phyloP scores from a whole-genome alignment of 2,113 vertebrate species.

The Bolborhynchus lineola region DNA sequence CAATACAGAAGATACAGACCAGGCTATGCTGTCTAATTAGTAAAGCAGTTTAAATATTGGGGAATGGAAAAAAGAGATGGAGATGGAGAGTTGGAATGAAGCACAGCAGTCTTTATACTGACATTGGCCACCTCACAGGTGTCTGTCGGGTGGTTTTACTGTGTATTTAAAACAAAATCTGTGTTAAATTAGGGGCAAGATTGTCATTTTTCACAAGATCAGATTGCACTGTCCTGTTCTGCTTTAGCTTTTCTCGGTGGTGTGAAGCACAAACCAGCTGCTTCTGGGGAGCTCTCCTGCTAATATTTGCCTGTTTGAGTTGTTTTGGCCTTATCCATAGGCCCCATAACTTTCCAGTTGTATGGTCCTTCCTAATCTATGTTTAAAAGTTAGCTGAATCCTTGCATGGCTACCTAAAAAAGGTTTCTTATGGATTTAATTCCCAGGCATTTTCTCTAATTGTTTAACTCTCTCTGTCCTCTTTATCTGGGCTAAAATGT shows the following conservation, averaged over 20 bases:
- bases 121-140: neutral
- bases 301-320: neutral
- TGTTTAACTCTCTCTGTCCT: neutral
- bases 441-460: neutral
- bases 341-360: neutral
- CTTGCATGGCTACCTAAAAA: neutral
- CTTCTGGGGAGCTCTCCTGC: neutral
- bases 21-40: neutral
- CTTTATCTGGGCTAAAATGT: neutral
- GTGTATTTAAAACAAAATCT: neutral
- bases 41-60: neutral
- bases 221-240: neutral
- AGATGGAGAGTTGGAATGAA: neutral
- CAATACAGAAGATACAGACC: neutral
- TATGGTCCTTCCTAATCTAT: neutral
- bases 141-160: neutral
- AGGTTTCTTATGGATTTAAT: neutral
- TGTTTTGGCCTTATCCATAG: neutral
- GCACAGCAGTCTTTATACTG: accelerated
- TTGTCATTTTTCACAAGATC: neutral
- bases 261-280: neutral
- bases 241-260: neutral
- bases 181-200: neutral
- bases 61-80: neutral
- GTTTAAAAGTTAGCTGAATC: neutral